Evolutionary conservation across 2,113 vertebrate genomes (phyloP).

Genomic region (Bos indicus): DNA sequence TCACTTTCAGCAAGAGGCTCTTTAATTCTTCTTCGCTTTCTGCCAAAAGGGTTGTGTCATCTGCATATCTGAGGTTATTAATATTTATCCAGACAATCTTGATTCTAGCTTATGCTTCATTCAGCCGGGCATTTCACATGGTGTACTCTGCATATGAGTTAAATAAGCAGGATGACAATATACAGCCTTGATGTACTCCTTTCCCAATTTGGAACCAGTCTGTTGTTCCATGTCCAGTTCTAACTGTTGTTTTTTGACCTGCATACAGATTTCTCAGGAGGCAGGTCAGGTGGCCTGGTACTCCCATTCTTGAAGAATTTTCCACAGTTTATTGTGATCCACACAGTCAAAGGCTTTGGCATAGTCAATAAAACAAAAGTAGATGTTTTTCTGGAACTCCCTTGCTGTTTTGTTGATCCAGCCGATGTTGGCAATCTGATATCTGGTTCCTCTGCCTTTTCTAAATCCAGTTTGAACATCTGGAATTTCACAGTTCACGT

Average conservation of each 20-base stretch:
- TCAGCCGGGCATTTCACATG: not conserved
- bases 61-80: not conserved
- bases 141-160: not conserved
- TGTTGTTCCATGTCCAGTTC: not conserved
- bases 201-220: not conserved
- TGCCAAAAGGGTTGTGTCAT: not conserved
- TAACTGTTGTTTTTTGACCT: not conserved
- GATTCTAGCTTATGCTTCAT: not conserved
- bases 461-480: not conserved
- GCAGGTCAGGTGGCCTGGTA: not conserved
- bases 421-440: not conserved
- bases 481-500: fast-evolving
- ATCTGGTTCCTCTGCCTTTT: not conserved
- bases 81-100: not conserved
- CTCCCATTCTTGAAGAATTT: not conserved
- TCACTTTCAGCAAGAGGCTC: not conserved
- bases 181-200: not conserved
- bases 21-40: not conserved
- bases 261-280: not conserved
- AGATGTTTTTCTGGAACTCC: not conserved
- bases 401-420: not conserved
- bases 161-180: not conserved
- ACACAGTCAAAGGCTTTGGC: not conserved
- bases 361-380: not conserved
- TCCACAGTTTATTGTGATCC: not conserved